These are phyloP conservation scores for Aythya baeri DNA, from an alignment of 2,113 vertebrate species.

Conservation along the genomic window DNA sequence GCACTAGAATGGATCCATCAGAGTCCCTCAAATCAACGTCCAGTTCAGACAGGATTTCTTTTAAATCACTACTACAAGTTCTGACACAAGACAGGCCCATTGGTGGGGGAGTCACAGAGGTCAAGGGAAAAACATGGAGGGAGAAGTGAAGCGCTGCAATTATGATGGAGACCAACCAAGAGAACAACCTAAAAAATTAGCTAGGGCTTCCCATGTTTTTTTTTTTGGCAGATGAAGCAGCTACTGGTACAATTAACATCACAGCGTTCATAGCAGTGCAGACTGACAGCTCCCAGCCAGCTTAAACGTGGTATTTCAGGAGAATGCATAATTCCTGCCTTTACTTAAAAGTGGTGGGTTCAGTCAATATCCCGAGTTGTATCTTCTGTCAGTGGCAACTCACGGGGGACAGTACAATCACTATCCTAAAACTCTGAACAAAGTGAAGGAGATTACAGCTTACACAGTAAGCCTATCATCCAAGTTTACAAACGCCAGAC, in stretches of 20 bases:
- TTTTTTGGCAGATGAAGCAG: constrained; percentile 20
- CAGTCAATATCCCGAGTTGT: not conserved
- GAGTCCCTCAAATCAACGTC: not conserved
- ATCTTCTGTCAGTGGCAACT: constrained; percentile 7
- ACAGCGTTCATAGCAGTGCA: not conserved
- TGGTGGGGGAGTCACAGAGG: not conserved
- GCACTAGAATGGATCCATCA: not conserved
- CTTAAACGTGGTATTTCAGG: not conserved
- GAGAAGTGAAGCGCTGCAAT: not conserved
- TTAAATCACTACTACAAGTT: not conserved
- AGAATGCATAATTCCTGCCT: constrained; percentile 14
- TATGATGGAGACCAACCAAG: not conserved
- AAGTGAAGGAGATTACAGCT: constrained; percentile 16
- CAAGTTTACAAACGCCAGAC: constrained; percentile 29
- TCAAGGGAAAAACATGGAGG: not conserved
- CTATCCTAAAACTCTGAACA: not conserved
- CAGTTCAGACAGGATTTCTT: not conserved
- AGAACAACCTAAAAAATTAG: not conserved
- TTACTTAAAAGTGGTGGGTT: constrained; percentile 33
- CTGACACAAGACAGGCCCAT: not conserved
- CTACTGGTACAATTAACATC: not conserved
- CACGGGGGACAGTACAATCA: not conserved
- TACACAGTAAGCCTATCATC: not conserved
- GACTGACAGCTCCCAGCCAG: not conserved
- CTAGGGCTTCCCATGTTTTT: not conserved